Evolutionary conservation across 2,797 vertebrate genomes (phyloP), one percentile per base, ranked within the genome.

Genomic region (Sternotherus odoratus): DNA sequence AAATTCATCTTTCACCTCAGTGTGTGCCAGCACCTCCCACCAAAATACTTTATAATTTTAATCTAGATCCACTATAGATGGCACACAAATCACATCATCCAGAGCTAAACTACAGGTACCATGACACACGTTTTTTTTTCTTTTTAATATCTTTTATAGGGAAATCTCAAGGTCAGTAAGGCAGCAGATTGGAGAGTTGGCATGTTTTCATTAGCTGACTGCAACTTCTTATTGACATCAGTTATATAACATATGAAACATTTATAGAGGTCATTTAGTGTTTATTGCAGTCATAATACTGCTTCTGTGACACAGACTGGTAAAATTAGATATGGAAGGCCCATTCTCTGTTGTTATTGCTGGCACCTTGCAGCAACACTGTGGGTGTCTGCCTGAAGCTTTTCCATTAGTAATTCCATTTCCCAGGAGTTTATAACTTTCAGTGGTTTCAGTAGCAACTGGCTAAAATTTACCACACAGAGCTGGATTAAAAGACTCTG

Each of bases 121-220:
- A 16, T 36, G n/a, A 66, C 48, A 50, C 13, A 81, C 3, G 26
- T 36, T 33, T 2, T 87, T 95, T 85, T 95, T 82, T 82, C 48
- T 86, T 82, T 90, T 26, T 82, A 92, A 75, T 83, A 82, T 23
- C 33, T 88, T 53, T 92, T 86, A 74, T 0, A 89, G 69, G 36
- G 56, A 90, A 95, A 54, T 90, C 84, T 95, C 85, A 96, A 94
- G 88, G 84, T 93, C 85, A 86, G 8, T 54, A 84, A 95, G 74
- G 33, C 57, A 94, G 39, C 77, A 89, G 48, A 82, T 33, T 75
- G 28, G 63, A 86, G 66, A 79, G 3, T 1, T 92, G 84, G 63
- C 5, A 9, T 3, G 2, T 74, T 96, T 96, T 96, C 93, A 83
- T 83, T 92, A 89, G 77, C 33, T 78, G 56, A 92, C 82, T 51